Evolutionary conservation across 92 coral and sea anemone species (phyloP), one percentile per base, ranked within the genome.

Genomic region (Paragorgia papillata): DNA sequence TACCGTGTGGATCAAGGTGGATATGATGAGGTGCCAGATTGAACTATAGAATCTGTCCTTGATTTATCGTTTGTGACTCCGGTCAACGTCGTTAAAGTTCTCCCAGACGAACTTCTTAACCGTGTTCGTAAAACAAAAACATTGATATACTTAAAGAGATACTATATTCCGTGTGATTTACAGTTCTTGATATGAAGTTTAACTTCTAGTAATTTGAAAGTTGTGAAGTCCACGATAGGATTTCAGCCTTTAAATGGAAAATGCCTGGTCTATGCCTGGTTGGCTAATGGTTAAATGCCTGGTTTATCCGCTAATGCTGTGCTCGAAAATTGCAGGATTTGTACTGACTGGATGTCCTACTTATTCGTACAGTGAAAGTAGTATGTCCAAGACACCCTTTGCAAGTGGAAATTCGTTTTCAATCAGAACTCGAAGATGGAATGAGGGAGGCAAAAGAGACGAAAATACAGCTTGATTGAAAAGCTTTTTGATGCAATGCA

Each of bases 121-220:
- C 53, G 53, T n/a, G 53, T 46, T 46, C 17, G 29, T 44, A 30
- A 59, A 68, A 49, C 58, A 68, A 30, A 59, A 68, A 49, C 58
- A 18, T 15, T 60, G 5, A 9, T 22, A 31, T 37, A 40, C 51
- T 64, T 21, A 19, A 37, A 7, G 18, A 13, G 30, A 19, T 25
- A 62, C n/a, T 37, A n/a, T 28, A 14, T 68, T 54, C 27, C 58
- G 46, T 32, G 50, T 43, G 46, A 39, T 41, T 66, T 51, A 51
- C 50, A 4, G 73, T 66, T 66, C 20, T 44, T 68, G n/a, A n/a
- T n/a, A n/a, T n/a, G 59, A 68, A 68, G 75, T 68, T 46, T 37
- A 49, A 46, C 75, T 68, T 68, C 58, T 57, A 25, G 55, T n/a
- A n/a, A n/a, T 21, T 68, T 67, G 46, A 22, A 64, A 10, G 37